phyloP scores from a whole-genome alignment of 2,797 vertebrate genomes.

The Garrulus glandarius region DNA sequence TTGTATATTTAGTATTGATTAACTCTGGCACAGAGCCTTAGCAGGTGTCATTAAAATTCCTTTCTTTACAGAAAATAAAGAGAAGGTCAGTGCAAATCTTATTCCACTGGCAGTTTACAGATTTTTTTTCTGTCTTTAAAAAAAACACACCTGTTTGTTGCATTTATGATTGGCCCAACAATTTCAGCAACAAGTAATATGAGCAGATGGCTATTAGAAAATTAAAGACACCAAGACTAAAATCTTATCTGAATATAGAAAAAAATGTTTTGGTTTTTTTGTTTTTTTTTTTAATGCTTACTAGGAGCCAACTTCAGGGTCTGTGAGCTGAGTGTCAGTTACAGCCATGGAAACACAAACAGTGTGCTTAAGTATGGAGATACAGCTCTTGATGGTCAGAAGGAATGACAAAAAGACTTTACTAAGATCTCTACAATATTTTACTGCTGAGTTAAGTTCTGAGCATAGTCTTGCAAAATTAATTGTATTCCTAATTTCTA shows the following conservation, averaged over 20 bases:
- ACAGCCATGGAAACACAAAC: neutral
- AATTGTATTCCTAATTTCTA: neutral
- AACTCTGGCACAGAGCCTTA: neutral
- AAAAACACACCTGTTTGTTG: rapidly evolving
- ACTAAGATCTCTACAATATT: neutral
- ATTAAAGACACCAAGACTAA: neutral
- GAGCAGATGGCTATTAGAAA: neutral
- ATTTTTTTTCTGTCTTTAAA: neutral
- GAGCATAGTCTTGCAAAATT: neutral
- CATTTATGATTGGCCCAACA: neutral
- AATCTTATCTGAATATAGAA: neutral
- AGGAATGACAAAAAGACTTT: neutral
- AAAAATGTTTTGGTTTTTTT: neutral
- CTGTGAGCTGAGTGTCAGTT: neutral
- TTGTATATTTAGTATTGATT: neutral
- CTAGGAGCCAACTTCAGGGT: neutral
- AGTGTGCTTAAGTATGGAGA: neutral
- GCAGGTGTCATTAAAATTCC: neutral
- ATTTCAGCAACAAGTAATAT: neutral
- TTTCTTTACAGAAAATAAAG: neutral
- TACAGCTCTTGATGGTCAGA: neutral
- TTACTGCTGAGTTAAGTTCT: neutral
- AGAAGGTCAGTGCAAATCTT: neutral
- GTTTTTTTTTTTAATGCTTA: neutral
- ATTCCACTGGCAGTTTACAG: neutral